A percentile compares a stretch with the other conserved stretches of the same genome.
These are phyloP conservation scores for Aleiodes testaceus DNA, from an alignment of 2,888 invertebrate genomes.

Conservation along the genomic window DNA sequence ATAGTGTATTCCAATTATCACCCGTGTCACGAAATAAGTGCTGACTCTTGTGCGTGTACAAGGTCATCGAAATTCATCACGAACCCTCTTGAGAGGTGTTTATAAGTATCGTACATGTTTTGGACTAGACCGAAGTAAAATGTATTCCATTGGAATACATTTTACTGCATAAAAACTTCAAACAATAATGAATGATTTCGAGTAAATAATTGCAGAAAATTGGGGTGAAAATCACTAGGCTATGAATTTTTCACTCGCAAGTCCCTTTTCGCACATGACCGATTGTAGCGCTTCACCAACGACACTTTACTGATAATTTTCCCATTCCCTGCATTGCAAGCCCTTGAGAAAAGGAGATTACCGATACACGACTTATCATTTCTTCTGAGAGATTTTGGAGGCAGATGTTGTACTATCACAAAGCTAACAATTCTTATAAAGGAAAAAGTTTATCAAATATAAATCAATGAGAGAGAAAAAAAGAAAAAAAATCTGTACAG, in stretches of 20 bases:
- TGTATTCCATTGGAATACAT: no score
- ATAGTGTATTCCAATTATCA: conserved; percentile 53
- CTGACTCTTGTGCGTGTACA: conserved; percentile 29
- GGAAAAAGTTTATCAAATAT: no score
- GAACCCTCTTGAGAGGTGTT: no score
- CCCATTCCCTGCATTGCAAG: conserved; percentile 47
- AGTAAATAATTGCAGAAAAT: conserved; percentile 54
- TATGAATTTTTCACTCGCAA: conserved; percentile 49
- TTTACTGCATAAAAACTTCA: no score
- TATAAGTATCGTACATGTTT: no score
- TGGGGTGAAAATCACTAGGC: conserved; percentile 57
- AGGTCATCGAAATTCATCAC: no score
- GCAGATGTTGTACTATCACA: neutral
- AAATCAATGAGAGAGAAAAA: neutral
- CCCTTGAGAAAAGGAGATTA: conserved; percentile 51
- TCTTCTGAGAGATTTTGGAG: conserved; percentile 31
- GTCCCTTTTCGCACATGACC: conserved; percentile 13
- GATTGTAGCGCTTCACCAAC: conserved; percentile 36
- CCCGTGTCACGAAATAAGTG: conserved; percentile 38
- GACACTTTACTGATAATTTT: conserved; percentile 62
- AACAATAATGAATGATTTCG: neutral
- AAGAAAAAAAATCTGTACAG: neutral
- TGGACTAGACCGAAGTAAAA: no score
- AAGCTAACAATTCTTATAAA: no score
- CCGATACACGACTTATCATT: conserved; percentile 53